Evolutionary conservation across 30 jellyfish, hydroid and myxozoan species (phyloP), one percentile per base, ranked within the genome.

Genomic region (Aurelia coerulea): DNA sequence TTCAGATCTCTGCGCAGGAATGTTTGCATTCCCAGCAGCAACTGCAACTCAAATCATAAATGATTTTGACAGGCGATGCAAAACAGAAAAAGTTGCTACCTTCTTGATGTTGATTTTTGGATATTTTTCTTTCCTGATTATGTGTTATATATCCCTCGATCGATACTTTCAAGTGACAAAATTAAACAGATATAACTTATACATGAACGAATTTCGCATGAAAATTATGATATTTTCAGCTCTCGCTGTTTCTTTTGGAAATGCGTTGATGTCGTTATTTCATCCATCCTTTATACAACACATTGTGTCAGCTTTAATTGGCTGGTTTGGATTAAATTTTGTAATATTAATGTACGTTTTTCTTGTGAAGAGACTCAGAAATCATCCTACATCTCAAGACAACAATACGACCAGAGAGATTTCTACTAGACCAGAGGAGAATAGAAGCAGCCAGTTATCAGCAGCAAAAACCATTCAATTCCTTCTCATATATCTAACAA

Each of bases 1-100:
- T n/a, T 84, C 93, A 4, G 93, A 84, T 63, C 69, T 84, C 18
- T 23, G 93, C 62, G 74, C 82, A 5, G 93, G 93, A 42, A 18
- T 71, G 34, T 5, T 84, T 15, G 81, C 62, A 32, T 65, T 72
- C 15, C 93, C 93, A 4, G 35, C 67, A 1, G 0, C 72, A 32
- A 34, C 67, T 3, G 68, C 35, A 3, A 59, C 73, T 67, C 29
- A 37, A 12, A 11, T 67, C 39, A 84, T 39, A 39, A 6, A 41
- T 19, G 75, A 73, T 63, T 32, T 51, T 34, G 15, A 34, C 50
- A 86, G 75, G 32, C 63, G 62, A 70, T 58, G 87, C 35, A 12
- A 6, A 9, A 72, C 74, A 14, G 82, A 72, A 51, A 59, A 59
- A 19, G 70, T 56, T 23, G 23, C 52, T 49, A 74, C 42, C 67